Conservation (phyloP, 1,140 invertebrate genomes). For the Nymphalis io region DNA sequence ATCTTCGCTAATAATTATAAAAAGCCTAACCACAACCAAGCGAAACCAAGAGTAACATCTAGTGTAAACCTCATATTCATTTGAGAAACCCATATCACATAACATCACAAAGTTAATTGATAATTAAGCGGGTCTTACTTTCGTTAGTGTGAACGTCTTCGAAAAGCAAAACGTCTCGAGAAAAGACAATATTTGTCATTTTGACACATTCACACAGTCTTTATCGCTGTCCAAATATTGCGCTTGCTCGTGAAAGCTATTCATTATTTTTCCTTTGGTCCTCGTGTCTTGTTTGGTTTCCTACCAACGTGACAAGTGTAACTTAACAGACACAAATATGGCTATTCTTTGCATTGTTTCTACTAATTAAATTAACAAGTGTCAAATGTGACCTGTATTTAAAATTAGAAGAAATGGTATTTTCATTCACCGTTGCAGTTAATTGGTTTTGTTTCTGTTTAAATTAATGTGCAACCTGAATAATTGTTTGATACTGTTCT, state of each 20-base stretch:
- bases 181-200: slow-evolving; percentile 77
- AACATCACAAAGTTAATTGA: neutral
- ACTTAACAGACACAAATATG: slow-evolving; percentile 63
- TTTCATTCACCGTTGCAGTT: neutral
- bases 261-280: slow-evolving; percentile 66
- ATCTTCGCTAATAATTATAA: too few relatives aligned
- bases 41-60: too few relatives aligned
- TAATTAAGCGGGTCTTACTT: slow-evolving; percentile 1
- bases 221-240: slow-evolving; percentile 76
- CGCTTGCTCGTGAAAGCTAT: slow-evolving; percentile 77
- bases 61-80: too few relatives aligned
- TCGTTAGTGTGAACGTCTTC: slow-evolving; percentile 12
- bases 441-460: too few relatives aligned
- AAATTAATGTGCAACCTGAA: neutral
- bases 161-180: slow-evolving; percentile 48
- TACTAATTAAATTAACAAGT: slow-evolving; percentile 27
- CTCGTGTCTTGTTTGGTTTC: slow-evolving; percentile 69
- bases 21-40: too few relatives aligned
- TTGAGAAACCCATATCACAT: neutral
- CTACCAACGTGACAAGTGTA: slow-evolving; percentile 77
- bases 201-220: slow-evolving; percentile 79
- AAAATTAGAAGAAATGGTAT: neutral
- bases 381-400: neutral
- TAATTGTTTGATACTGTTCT: neutral
- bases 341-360: slow-evolving; percentile 61